Percentiles rank a stretch among this genome's conserved stretches.
phyloP scores from a whole-genome alignment of 2,113 vertebrate species.

The Morone chrysops region DNA sequence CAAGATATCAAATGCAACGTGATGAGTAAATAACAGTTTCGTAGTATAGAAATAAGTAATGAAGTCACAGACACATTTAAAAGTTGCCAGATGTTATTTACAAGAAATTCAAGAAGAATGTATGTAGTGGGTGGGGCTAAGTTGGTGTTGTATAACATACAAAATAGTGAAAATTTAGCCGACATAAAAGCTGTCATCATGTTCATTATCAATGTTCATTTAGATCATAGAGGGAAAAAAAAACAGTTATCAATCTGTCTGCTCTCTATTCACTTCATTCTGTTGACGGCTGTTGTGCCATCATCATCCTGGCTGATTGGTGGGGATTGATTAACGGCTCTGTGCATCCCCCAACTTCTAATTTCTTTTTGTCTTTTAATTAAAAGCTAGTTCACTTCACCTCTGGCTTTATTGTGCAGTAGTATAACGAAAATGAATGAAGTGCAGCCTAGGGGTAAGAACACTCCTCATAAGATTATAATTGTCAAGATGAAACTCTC shows the following conservation, averaged over 20 bases:
- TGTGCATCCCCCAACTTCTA: conserved; percentile 66
- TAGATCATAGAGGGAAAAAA: conserved; percentile 39
- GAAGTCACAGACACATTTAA: background rate
- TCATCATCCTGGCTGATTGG: conserved; percentile 67
- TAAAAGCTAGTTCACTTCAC: conserved; percentile 79
- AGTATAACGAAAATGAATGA: conserved; percentile 73
- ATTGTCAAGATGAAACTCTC: conserved; percentile 73
- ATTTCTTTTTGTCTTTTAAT: conserved; percentile 83
- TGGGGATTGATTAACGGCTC: conserved; percentile 74
- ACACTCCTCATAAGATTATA: conserved; percentile 68
- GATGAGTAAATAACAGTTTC: background rate
- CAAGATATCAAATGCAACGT: background rate
- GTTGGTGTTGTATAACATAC: conserved; percentile 22
- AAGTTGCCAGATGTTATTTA: no score
- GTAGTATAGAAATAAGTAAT: background rate
- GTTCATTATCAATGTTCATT: conserved; percentile 59
- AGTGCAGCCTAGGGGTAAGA: conserved; percentile 63
- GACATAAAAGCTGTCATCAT: conserved; percentile 37
- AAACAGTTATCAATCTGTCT: conserved; percentile 46
- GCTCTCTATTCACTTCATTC: conserved; percentile 22
- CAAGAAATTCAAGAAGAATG: no score
- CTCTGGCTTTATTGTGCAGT: conserved; percentile 73
- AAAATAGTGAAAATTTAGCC: conserved; percentile 53
- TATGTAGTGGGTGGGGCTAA: conserved; percentile 1
- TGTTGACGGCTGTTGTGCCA: conserved; percentile 55